Evolutionary conservation across 1,140 invertebrate species (phyloP).

Genomic region (Nautilus pompilius): DNA sequence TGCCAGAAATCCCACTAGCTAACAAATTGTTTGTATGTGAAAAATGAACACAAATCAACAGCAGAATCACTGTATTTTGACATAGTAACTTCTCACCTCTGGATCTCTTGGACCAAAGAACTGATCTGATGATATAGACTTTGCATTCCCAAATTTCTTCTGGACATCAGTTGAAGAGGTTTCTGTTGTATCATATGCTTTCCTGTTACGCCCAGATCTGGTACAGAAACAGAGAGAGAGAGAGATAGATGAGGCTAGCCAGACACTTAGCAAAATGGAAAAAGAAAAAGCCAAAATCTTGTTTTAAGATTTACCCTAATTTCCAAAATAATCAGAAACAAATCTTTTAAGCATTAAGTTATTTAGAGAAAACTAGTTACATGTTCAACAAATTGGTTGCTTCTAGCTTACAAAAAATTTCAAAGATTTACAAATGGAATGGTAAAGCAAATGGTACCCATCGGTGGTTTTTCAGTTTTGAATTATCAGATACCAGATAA

Average conservation of each 20-base stretch:
- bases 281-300: neutral
- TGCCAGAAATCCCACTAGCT: too few relatives aligned
- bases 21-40: too few relatives aligned
- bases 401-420: too few relatives aligned
- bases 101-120: slow-evolving; percentile 66
- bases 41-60: neutral
- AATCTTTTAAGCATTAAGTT: neutral
- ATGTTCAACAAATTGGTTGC: too few relatives aligned
- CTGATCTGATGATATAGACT: slow-evolving; percentile 96
- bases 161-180: slow-evolving; percentile 61
- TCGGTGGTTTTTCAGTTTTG: too few relatives aligned
- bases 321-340: neutral
- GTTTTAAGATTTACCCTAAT: neutral
- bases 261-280: too few relatives aligned
- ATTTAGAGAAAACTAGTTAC: neutral
- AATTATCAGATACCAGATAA: too few relatives aligned
- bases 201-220: slow-evolving; percentile 39
- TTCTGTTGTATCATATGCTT: slow-evolving; percentile 27
- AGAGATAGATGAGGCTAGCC: too few relatives aligned
- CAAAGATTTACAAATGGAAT: too few relatives aligned
- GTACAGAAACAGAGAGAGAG: slow-evolving; percentile 5
- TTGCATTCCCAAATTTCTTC: slow-evolving; percentile 93
- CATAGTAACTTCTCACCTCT: slow-evolving; percentile 59
- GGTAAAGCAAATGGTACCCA: too few relatives aligned
- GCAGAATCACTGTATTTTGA: neutral